Conservation (phyloP, 1,140 invertebrate species). For the Procambarus clarkii region DNA sequence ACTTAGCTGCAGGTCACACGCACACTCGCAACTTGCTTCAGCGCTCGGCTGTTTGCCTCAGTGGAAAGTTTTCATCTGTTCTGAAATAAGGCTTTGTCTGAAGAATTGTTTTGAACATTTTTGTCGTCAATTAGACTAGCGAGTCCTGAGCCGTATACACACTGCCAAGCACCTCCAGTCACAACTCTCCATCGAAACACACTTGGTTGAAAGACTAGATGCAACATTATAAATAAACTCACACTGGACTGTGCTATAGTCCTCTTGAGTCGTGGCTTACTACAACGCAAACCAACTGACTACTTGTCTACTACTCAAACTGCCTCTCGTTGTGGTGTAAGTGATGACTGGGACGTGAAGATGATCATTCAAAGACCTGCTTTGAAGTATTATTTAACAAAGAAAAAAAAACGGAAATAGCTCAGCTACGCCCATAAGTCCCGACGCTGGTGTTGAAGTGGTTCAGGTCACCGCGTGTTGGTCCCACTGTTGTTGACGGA, state of each 20-base stretch:
- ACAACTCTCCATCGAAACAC: background rate
- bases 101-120: no score
- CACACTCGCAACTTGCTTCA: background rate
- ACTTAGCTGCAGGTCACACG: background rate
- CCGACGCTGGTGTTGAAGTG: background rate
- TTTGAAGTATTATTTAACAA: slow-evolving; percentile 23
- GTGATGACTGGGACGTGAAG: background rate
- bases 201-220: slow-evolving; percentile 38
- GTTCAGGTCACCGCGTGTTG: slow-evolving; percentile 6
- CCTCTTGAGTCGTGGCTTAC: slow-evolving; percentile 18
- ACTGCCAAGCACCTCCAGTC: background rate
- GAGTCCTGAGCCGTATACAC: no score
- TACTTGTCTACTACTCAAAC: background rate
- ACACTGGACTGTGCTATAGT: background rate
- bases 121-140: no score
- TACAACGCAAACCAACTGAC: slow-evolving; percentile 46
- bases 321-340: background rate
- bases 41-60: no score
- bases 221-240: background rate
- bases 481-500: slow-evolving; percentile 18
- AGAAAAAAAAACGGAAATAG: background rate
- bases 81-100: no score
- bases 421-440: slow-evolving; percentile 3
- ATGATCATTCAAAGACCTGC: slow-evolving; percentile 55
- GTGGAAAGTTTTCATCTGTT: no score